Percentiles rank a stretch among this genome's conserved stretches.
These are phyloP conservation scores for Xerus inauris DNA, from an alignment of 2,113 vertebrate genomes.

Conservation along the genomic window DNA sequence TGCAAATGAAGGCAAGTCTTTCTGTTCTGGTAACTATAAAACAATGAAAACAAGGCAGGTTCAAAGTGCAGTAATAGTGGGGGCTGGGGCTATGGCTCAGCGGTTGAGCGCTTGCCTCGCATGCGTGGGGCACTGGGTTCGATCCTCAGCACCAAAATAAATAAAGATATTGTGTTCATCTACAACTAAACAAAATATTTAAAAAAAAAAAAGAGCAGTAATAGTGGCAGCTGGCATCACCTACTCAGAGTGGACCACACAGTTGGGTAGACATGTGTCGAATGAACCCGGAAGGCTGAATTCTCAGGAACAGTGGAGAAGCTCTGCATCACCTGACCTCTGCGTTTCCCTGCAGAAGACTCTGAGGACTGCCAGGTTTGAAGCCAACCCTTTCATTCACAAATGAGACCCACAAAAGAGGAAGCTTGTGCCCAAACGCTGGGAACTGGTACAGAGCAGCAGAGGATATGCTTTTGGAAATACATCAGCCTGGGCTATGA, in stretches of 20 bases:
- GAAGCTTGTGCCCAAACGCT: background rate
- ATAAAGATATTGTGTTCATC: no score
- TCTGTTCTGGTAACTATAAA: constrained; percentile 6
- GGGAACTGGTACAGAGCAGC: background rate
- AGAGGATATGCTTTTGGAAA: background rate
- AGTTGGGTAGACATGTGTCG: background rate
- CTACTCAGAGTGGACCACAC: background rate
- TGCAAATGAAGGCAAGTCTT: constrained; percentile 18
- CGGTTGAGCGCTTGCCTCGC: no score
- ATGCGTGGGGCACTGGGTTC: no score
- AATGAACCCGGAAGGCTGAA: background rate
- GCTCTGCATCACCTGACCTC: background rate
- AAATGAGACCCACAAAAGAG: background rate
- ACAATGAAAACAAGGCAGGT: background rate
- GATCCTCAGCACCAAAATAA: no score
- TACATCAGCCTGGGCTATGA: background rate
- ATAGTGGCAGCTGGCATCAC: background rate
- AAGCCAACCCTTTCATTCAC: background rate
- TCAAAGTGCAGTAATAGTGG: background rate
- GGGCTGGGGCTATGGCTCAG: no score
- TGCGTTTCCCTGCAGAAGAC: background rate
- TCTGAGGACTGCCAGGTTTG: background rate
- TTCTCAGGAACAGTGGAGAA: background rate
- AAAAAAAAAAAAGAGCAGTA: background rate
- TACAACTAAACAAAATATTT: no score